These are phyloP conservation scores for Trachythela sp. DNA, from an alignment of 64 coral and sea anemone genomes.

Conservation along the genomic window DNA sequence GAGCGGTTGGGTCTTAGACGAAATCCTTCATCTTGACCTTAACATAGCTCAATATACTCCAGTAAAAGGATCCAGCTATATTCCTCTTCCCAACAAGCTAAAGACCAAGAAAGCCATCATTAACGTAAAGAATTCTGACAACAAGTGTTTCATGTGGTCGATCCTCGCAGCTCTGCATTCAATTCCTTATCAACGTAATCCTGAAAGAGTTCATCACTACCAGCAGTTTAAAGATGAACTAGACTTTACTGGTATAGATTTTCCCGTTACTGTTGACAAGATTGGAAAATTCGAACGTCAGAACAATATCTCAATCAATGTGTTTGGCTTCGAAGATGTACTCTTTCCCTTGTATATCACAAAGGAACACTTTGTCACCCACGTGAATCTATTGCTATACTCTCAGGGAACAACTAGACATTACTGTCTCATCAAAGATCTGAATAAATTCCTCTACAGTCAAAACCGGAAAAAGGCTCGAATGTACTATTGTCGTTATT, in stretches of 20 bases:
- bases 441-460: background rate
- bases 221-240: constrained; percentile 1
- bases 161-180: background rate
- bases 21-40: constrained; percentile 14
- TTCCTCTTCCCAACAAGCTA: background rate
- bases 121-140: background rate
- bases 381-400: background rate
- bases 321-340: constrained; percentile 18
- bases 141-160: constrained; percentile 12
- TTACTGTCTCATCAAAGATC: background rate
- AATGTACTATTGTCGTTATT: constrained; percentile 28
- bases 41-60: background rate
- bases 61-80: background rate
- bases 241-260: background rate
- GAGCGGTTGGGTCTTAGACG: background rate
- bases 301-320: constrained; percentile 28
- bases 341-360: background rate
- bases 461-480: background rate
- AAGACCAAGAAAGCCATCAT: background rate
- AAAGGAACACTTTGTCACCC: background rate
- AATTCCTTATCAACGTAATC: background rate
- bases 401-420: too few relatives aligned
- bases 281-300: background rate
- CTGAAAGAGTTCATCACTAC: constrained; percentile 7
- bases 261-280: constrained; percentile 22